Conservation (phyloP, 2,113 vertebrate species). For the Microcebus lehilahytsara region DNA sequence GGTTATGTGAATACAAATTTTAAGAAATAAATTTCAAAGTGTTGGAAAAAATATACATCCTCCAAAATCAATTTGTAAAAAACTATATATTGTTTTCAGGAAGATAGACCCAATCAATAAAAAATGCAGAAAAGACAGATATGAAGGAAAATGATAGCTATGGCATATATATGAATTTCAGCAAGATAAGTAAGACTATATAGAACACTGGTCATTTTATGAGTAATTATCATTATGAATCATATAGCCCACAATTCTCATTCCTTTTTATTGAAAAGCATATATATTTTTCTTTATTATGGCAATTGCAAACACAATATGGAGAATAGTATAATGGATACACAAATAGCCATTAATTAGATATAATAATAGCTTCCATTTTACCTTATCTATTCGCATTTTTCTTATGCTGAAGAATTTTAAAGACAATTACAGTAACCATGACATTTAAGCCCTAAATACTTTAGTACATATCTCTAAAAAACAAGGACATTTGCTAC, state of each 20-base stretch:
- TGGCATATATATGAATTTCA: neutral
- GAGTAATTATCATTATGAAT: neutral
- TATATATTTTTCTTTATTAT: neutral
- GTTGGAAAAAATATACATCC: neutral
- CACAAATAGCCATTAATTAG: conserved; percentile 9
- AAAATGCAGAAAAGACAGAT: neutral
- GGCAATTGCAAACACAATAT: neutral
- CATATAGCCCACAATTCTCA: neutral
- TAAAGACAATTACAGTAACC: neutral
- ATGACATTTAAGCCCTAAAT: neutral
- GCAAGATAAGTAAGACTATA: neutral
- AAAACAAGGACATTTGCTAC: neutral
- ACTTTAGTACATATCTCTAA: neutral
- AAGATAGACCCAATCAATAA: neutral
- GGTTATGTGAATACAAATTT: neutral
- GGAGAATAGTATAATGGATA: neutral
- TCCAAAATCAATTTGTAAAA: neutral
- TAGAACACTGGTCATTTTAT: too few relatives aligned
- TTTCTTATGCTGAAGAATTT: neutral
- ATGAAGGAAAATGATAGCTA: neutral
- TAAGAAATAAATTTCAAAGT: conserved; percentile 1
- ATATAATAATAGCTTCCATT: neutral
- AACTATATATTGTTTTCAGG: neutral
- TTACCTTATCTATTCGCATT: neutral
- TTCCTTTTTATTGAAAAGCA: neutral